Percentiles rank a stretch among this genome's conserved stretches.
Evolutionary conservation across 1,140 invertebrate species (phyloP).

Genomic region (Drosophila sproati): DNA sequence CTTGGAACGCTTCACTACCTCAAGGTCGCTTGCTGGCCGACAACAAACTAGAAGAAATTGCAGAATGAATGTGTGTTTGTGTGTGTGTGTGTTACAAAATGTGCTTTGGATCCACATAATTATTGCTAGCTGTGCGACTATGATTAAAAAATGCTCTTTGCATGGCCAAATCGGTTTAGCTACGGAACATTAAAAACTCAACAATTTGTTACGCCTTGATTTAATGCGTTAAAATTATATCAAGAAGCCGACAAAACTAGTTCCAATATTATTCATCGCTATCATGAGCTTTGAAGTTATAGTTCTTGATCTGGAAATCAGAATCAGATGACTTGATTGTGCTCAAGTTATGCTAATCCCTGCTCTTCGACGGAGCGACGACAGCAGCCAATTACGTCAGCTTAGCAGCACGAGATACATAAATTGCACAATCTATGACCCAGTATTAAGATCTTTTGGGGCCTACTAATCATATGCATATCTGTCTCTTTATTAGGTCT

Average conservation of each 20-base stretch:
- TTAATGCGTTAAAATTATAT: conserved; percentile 41
- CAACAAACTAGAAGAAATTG: conserved; percentile 43
- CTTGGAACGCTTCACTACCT: conserved; percentile 3
- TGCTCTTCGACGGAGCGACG: conserved; percentile 45
- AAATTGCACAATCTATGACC: conserved; percentile 44
- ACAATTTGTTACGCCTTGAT: conserved; percentile 36
- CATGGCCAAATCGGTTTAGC: conserved; percentile 23
- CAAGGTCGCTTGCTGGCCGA: conserved; percentile 41
- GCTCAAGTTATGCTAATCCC: conserved; percentile 41
- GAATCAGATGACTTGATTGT: conserved; percentile 41
- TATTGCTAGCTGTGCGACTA: conserved; percentile 25
- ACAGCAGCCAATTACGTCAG: conserved; percentile 51
- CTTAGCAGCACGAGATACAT: conserved; percentile 38
- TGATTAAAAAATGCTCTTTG: conserved; percentile 31
- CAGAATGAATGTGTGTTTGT: neutral
- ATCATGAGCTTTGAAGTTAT: conserved; percentile 19
- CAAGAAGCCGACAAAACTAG: conserved; percentile 26
- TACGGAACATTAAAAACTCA: conserved; percentile 24
- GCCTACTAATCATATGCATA: conserved; percentile 44
- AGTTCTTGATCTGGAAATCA: conserved; percentile 46
- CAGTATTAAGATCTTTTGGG: conserved; percentile 1
- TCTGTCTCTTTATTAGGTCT: conserved; percentile 16
- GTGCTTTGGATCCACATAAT: conserved; percentile 29
- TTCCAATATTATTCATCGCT: neutral
- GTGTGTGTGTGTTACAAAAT: conserved; percentile 29